phyloP scores from a whole-genome alignment of 2,113 vertebrate genomes.

The Halcyon malimbica region DNA sequence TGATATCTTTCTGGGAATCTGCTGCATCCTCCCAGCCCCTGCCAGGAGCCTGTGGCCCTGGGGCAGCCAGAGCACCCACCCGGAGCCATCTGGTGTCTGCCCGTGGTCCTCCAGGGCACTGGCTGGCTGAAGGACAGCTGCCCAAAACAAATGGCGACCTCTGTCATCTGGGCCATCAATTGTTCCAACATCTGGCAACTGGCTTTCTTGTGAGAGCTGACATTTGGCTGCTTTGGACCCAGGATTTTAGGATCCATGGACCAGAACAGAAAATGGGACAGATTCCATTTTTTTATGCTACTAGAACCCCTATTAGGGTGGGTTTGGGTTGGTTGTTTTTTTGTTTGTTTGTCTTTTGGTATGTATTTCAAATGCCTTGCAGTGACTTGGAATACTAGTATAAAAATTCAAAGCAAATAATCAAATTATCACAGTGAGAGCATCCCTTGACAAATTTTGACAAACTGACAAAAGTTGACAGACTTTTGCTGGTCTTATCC shows the following conservation, averaged over 20 bases:
- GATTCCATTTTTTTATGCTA: background rate
- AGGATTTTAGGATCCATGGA: background rate
- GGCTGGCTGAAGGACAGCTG: background rate
- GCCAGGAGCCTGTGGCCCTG: background rate
- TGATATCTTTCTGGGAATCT: background rate
- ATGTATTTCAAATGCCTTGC: background rate
- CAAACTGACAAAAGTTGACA: background rate
- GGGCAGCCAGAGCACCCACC: background rate
- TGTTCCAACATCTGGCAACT: slow-evolving; percentile 65
- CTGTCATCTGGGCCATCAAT: slow-evolving; percentile 65
- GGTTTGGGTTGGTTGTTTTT: background rate
- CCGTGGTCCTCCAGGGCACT: background rate
- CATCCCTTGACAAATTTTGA: background rate
- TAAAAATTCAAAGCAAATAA: background rate
- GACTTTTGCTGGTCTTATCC: background rate
- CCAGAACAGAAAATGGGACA: background rate
- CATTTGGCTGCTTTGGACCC: background rate
- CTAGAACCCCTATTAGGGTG: background rate
- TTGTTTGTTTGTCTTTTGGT: background rate
- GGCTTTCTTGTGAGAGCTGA: slow-evolving; percentile 33
- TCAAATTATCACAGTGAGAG: background rate
- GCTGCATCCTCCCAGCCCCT: background rate
- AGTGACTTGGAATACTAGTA: background rate
- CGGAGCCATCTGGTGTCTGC: slow-evolving; percentile 57
- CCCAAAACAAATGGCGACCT: slow-evolving; percentile 59